Base-by-base conservation (phyloP, 2,113 vertebrate species). In the Gambusia affinis region DNA sequence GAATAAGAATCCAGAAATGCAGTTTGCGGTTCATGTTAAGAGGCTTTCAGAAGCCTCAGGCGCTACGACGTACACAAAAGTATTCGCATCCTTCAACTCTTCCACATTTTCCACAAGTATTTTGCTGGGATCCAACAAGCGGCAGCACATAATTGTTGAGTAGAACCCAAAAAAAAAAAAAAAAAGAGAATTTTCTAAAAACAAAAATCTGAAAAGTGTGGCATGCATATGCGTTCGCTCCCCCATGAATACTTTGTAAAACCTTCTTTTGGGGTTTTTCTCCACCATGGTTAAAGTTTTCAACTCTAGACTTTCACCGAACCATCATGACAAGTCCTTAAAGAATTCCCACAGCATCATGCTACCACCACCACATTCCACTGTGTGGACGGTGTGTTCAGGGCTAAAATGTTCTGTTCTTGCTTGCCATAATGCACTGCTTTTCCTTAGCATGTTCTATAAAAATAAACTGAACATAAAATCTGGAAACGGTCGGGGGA, bases 11-110 rank as follows among this genome's bases (percentile, higher is more conserved):
- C 24, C 1, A 54, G 44, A 51, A 51, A 31, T 51, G n/a, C 29
- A 10, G 27, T 39, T 27, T 71, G 1, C 15, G 29, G 17, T 35
- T 6, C 2, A 24, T 2, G n/a, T 28, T 22, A 10, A 65, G 64
- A 65, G 3, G 30, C 51, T 47, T 77, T 60, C 33, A 42, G 27
- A 63, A 73, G 37, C n/a, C 37, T 31, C 30, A 64, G 37, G 64
- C 17, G 35, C 47, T 61, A 51, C 62, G 17, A 54, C 12, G 68
- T 4, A 62, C 12, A 54, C 42, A 47, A 47, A 47, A 47, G 4
- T 47, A 47, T 47, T 19, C 5, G 4, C 4, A 47, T n/a, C 17
- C 51, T 22, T 54, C 51, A 54, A 8, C 51, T 22, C 17, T 22
- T 44, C 12, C 15, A 17, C 15, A 17, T 44, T 44, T 44, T 17